Base-by-base conservation (phyloP, 2,113 vertebrate species). In the Oryzias curvinotus region DNA sequence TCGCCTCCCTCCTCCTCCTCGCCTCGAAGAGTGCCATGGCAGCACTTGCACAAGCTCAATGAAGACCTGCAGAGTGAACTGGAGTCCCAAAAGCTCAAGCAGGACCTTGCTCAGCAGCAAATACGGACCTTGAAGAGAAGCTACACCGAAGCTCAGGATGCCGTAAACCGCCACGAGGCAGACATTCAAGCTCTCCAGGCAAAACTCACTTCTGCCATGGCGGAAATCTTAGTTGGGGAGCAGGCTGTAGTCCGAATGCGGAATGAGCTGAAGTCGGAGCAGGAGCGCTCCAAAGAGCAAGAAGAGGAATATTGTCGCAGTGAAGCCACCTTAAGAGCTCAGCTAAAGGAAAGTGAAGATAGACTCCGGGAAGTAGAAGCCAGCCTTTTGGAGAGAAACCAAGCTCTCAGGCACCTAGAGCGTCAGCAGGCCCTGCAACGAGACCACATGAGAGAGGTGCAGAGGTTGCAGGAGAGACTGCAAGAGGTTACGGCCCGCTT, bases 11-110 rank as follows among this genome's bases (percentile, higher is more conserved):
- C 94, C 82, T 90, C 94, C 82, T 78, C 94, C 57, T 93, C 95
- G 62, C 91, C 93, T 1, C 78, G 73, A 65, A 72, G 91, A 93
- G 91, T 73, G 86, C 95, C 91, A 47, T 96, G 94, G 95, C 93
- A 96, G 88, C 93, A 90, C 78, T 94, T 96, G 71, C 95, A 95
- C 86, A 93, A 91, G 88, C 93, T 96, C 80, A 98, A 96, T 85
- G 92, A 93, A 87, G 96, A 98, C 57, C 93, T 96, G 73, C 96
- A 95, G 79, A 91, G 77, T 0, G 96, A 98, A 79, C 83, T 98
- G 75, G 96, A 97, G 82, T 83, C 93, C 69, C 96, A 96, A 59
- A 93, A 94, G 79, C 93, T 90, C 77, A 95, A 95, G 62, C 96
- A 96, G 75, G 94, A 96, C 75, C 75, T 94, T 76, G 90, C 94